Percentiles rank a stretch among this genome's conserved stretches.
Evolutionary conservation across 2,888 invertebrate species (phyloP).

Genomic region (Nomada flava): DNA sequence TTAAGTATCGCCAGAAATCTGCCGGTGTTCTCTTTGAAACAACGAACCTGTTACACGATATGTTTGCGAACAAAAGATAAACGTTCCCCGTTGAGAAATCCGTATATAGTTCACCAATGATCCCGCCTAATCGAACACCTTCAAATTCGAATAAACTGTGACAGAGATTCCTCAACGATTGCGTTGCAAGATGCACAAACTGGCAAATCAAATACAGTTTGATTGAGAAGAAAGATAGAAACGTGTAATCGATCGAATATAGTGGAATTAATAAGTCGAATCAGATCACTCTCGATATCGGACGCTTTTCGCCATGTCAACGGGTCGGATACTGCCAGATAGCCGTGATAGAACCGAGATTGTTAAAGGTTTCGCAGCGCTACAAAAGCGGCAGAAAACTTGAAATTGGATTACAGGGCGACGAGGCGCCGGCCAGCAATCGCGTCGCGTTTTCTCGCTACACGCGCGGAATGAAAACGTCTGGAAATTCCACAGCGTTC

Average conservation of each 20-base stretch:
- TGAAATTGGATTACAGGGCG: conserved; percentile 42
- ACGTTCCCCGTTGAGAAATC: not conserved
- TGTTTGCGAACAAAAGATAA: not conserved
- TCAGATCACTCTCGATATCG: not conserved
- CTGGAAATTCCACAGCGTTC: conserved; percentile 21
- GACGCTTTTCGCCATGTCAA: not conserved
- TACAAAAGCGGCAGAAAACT: conserved; percentile 36
- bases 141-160: not conserved
- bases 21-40: not conserved
- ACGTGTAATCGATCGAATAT: not conserved
- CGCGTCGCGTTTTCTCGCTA: conserved; percentile 12
- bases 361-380: conserved; percentile 39
- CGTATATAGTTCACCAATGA: not conserved
- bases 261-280: not conserved
- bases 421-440: not conserved
- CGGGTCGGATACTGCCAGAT: conserved; percentile 21
- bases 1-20: conserved; percentile 42
- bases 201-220: not conserved
- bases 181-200: not conserved
- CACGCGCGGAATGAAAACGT: conserved; percentile 23
- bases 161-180: not conserved
- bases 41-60: not conserved
- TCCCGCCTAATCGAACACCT: too few relatives aligned
- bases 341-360: conserved; percentile 24
- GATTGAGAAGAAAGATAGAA: not conserved